phyloP scores from a whole-genome alignment of 2,888 invertebrate genomes.

The Campoletis raptor region DNA sequence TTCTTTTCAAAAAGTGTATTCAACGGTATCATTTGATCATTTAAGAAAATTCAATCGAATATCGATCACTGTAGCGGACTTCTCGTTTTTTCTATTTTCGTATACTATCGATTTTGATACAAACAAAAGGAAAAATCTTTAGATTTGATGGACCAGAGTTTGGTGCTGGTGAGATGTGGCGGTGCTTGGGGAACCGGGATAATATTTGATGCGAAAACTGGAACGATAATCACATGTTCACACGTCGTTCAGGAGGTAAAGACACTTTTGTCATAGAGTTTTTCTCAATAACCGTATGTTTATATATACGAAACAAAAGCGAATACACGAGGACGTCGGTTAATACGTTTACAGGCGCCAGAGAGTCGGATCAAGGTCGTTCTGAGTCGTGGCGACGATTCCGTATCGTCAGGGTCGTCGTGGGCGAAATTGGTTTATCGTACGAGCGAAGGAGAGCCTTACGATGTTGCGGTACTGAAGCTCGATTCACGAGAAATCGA shows the following conservation, averaged over 20 bases:
- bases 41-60: too few species aligned
- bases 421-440: constrained; percentile 80
- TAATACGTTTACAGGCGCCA: constrained; percentile 74
- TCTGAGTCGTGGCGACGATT: too few species aligned
- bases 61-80: too few species aligned
- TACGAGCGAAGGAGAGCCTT: constrained; percentile 79
- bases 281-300: constrained; percentile 32
- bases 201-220: constrained; percentile 84
- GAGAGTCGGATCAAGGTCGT: constrained; percentile 73
- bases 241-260: constrained; percentile 87
- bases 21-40: too few species aligned
- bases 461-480: constrained; percentile 82
- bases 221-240: constrained; percentile 87
- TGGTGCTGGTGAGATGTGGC: constrained; percentile 87
- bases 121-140: constrained; percentile 24
- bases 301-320: not conserved
- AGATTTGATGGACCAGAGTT: constrained; percentile 86
- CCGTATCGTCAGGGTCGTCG: constrained; percentile 61
- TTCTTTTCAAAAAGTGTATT: too few species aligned
- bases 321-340: not conserved
- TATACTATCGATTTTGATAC: not conserved
- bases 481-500: constrained; percentile 74
- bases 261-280: not conserved
- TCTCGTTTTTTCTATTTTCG: too few species aligned
- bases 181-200: constrained; percentile 88